Evolutionary conservation across 2,888 invertebrate species (phyloP).

Genomic region (Drosophila bunnanda): DNA sequence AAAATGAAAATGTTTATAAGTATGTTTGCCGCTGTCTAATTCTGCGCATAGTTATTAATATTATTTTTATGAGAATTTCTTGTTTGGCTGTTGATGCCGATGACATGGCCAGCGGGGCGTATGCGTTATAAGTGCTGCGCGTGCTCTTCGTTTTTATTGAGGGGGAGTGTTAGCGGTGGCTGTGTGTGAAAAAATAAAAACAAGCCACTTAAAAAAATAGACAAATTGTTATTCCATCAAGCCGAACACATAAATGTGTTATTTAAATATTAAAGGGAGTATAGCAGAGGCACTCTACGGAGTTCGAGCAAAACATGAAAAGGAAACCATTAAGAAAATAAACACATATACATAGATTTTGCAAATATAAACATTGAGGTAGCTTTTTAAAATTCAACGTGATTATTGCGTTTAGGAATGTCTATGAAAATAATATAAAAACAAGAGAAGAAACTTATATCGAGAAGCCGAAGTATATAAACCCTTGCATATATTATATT

Average conservation of each 20-base stretch:
- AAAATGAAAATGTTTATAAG: constrained; percentile 61
- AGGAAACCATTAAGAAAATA: background rate
- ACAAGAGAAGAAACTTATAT: too few relatives aligned
- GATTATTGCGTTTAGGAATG: background rate
- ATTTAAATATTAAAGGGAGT: background rate
- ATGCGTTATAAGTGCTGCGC: constrained; percentile 50
- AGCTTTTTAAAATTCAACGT: background rate
- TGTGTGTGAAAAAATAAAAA: constrained; percentile 10
- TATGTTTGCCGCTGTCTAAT: constrained; percentile 54
- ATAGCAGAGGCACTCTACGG: background rate
- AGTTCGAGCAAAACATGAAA: background rate
- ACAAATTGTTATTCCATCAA: constrained; percentile 8
- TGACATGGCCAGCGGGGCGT: constrained; percentile 51
- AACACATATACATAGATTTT: background rate
- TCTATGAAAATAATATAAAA: background rate
- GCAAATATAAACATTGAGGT: constrained; percentile 22
- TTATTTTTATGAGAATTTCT: constrained; percentile 41
- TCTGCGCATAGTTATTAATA: constrained; percentile 60
- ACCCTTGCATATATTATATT: too few relatives aligned
- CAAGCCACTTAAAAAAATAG: constrained; percentile 9
- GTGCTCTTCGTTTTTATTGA: constrained; percentile 22
- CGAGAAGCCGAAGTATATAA: too few relatives aligned
- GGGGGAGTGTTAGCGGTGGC: constrained; percentile 18
- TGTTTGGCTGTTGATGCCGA: constrained; percentile 45
- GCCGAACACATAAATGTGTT: background rate